These are phyloP conservation scores for Lepidotrigona ventralis DNA, from an alignment of 1,140 invertebrate genomes.

Conservation along the genomic window DNA sequence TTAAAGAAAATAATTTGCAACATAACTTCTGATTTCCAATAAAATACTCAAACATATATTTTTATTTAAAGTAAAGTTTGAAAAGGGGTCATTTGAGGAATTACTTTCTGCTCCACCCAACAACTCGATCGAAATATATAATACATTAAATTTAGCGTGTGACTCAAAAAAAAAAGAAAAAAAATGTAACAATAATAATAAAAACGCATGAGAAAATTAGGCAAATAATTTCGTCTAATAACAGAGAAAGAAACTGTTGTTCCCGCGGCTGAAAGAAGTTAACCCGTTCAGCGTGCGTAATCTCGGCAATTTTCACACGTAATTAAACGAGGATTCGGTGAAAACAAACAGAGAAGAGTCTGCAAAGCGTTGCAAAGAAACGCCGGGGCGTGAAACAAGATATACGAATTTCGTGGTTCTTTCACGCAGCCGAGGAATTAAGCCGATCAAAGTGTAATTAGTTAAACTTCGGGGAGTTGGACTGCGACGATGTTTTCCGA, in stretches of 20 bases:
- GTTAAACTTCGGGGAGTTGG: neutral
- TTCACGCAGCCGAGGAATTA: constrained; percentile 30
- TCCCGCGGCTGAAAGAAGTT: no score
- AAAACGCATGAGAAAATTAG: no score
- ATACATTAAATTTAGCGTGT: no score
- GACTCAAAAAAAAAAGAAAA: no score
- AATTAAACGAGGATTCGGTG: neutral
- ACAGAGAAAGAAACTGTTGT: neutral
- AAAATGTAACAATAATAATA: no score
- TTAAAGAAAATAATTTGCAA: no score
- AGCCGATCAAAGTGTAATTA: constrained; percentile 43
- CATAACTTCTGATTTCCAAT: no score
- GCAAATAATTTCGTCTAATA: neutral
- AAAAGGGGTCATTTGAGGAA: no score
- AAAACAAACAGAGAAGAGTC: neutral
- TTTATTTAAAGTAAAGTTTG: no score
- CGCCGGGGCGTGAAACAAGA: neutral
- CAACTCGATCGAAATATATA: no score
- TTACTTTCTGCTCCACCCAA: no score
- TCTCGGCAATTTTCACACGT: neutral
- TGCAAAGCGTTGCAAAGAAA: neutral
- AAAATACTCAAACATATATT: no score
- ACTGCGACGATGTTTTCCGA: neutral
- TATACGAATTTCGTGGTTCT: constrained; percentile 25
- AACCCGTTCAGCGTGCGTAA: neutral